These are phyloP conservation scores for Cepaea hortensis DNA, from an alignment of 2,888 invertebrate species.

Conservation along the genomic window DNA sequence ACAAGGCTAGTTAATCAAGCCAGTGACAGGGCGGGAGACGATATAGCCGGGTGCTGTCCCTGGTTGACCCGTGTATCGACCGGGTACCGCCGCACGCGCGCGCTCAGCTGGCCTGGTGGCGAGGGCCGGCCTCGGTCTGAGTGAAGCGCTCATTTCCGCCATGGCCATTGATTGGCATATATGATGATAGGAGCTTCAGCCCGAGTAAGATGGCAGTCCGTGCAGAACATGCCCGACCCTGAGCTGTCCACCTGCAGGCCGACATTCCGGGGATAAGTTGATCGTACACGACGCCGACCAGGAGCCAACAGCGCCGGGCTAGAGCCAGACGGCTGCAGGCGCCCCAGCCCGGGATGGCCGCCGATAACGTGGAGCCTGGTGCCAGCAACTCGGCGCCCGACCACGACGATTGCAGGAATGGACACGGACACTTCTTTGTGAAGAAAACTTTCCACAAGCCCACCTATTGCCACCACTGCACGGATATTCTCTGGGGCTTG, in stretches of 20 bases:
- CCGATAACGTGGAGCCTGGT: slow-evolving; percentile 56
- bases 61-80: slow-evolving; percentile 36
- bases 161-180: slow-evolving; percentile 58
- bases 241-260: slow-evolving; percentile 27
- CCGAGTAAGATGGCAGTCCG: slow-evolving; percentile 54
- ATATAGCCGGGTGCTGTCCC: not conserved
- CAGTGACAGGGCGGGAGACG: not conserved
- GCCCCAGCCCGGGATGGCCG: slow-evolving; percentile 57
- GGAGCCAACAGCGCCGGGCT: slow-evolving; percentile 40
- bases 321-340: slow-evolving; percentile 35
- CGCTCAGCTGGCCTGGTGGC: slow-evolving; percentile 60
- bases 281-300: slow-evolving; percentile 48
- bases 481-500: slow-evolving; percentile 99
- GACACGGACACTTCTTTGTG: slow-evolving; percentile 94
- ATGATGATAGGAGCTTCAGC: slow-evolving; percentile 55
- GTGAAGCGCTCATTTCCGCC: slow-evolving; percentile 63
- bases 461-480: slow-evolving; percentile 99
- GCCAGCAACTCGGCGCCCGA: slow-evolving; percentile 57
- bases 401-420: slow-evolving; percentile 58
- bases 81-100: slow-evolving; percentile 29
- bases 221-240: slow-evolving; percentile 37
- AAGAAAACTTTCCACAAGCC: slow-evolving; percentile 99
- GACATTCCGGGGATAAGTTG: slow-evolving; percentile 48
- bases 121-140: slow-evolving; percentile 65
- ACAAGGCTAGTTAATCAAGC: not conserved